Base-by-base conservation (phyloP, 2,888 invertebrate species). In the Saturnia japonica region DNA sequence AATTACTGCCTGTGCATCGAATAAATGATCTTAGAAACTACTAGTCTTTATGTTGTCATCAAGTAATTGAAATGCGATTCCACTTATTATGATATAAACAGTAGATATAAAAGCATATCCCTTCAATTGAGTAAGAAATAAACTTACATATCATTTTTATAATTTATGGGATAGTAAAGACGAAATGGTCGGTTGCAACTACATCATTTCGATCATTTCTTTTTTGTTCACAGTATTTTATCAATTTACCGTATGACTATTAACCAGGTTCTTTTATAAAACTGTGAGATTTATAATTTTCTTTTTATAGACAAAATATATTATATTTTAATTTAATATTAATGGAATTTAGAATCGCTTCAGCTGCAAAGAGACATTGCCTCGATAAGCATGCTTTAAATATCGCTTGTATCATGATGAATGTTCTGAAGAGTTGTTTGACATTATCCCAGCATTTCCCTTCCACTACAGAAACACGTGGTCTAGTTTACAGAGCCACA, bases 31-130 rank as follows among this genome's bases (percentile, higher is more conserved):
- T 25, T 2, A 12, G 57, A 28, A 60, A 60, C 57, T 60, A 60
- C 57, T 60, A 60, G 28, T 60, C 14, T 28, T 60, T 60, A 60
- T 60, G 57, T 28, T 60, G 28, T 60, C 28, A 60, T 60, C 57
- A 28, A 60, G 57, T 25, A 60, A 60, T 60, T 28, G 25, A 12
- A 12, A 28, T 60, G 57, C 28, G 28, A 60, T 57, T 57, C 57
- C 25, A 57, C 57, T 25, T 60, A 60, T 25, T 60, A 28, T 60
- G 57, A 14, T 12, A 60, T 60, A 14, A 60, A 60, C 4, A 28
- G 25, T 22, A 6, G 14, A 25, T 28, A 28, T 28, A 14, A 25
- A 14, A 25, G 25, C 57, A 19, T 60, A 28, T 60, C 28, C 4
- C 0, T 60, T 0, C 11, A 60, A 11, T 60, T 60, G 28, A 28